These are phyloP conservation scores for Gymnoscelis rufifasciata DNA, from an alignment of 2,888 invertebrate species.

Conservation along the genomic window DNA sequence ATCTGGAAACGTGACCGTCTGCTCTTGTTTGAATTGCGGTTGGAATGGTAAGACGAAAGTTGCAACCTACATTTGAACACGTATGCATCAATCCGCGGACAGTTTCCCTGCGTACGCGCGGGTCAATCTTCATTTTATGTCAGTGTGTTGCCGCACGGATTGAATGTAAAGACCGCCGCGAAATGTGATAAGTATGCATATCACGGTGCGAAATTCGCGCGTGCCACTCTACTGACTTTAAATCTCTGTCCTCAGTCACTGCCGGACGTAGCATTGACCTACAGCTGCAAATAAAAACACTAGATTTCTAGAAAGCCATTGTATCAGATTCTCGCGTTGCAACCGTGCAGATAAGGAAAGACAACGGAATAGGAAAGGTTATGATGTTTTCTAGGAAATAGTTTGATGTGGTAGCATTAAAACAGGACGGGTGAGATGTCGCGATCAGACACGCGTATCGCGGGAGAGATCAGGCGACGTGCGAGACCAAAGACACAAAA, in stretches of 20 bases:
- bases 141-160: conserved; percentile 62
- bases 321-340: conserved; percentile 11
- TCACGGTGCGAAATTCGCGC: conserved; percentile 58
- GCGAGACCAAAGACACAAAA: conserved; percentile 39
- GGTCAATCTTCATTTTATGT: conserved; percentile 61
- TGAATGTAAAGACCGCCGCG: conserved; percentile 64
- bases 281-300: conserved; percentile 19
- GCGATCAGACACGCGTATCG: conserved; percentile 38
- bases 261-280: conserved; percentile 20
- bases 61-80: conserved; percentile 65
- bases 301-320: conserved; percentile 17
- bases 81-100: conserved; percentile 57
- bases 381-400: conserved; percentile 29
- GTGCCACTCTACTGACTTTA: conserved; percentile 47
- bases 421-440: conserved; percentile 29
- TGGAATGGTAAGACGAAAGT: conserved; percentile 63
- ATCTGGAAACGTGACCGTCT: conserved; percentile 62
- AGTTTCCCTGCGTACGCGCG: conserved; percentile 63
- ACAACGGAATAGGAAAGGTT: conserved; percentile 22
- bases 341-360: conserved; percentile 16
- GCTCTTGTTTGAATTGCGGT: conserved; percentile 70
- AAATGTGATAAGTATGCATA: conserved; percentile 44
- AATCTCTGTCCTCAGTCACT: conserved; percentile 40
- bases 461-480: conserved; percentile 43
- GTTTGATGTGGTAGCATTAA: conserved; percentile 24